Percentiles rank a stretch among this genome's conserved stretches.
phyloP scores from a whole-genome alignment of 2,113 vertebrate species.

The Corythornis madagascariensis region DNA sequence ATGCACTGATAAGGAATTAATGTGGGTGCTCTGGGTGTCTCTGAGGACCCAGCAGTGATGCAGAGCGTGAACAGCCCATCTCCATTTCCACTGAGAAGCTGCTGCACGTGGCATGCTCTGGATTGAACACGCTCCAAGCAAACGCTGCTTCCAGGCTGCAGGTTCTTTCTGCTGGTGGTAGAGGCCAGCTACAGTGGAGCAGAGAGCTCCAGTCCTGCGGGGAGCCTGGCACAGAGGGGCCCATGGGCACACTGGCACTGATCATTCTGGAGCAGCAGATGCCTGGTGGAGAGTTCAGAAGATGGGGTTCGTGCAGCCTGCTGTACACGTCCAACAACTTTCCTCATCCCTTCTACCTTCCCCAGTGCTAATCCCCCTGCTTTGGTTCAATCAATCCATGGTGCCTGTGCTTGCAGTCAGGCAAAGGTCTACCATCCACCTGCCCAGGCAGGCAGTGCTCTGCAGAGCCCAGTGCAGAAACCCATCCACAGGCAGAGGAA shows the following conservation, averaged over 20 bases:
- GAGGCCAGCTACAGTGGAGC: not conserved
- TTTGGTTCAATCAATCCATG: not conserved
- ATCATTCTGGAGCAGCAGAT: not conserved
- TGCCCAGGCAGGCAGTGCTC: not conserved
- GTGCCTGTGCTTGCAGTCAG: not conserved
- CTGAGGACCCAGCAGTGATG: not conserved
- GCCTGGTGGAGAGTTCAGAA: not conserved
- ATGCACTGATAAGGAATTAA: not conserved
- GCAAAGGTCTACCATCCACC: not conserved
- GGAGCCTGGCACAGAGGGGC: not conserved
- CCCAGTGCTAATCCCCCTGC: not conserved
- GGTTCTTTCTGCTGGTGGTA: not conserved
- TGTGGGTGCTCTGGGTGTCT: not conserved
- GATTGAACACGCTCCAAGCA: not conserved
- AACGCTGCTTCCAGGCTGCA: not conserved
- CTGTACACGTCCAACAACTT: not conserved
- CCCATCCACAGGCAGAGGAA: not conserved
- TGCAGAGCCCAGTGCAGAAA: not conserved
- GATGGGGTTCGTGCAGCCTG: not conserved
- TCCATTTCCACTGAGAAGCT: not conserved
- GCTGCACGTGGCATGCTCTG: accelerated
- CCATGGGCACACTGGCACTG: accelerated
- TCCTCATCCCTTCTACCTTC: not conserved
- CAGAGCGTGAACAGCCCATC: not conserved
- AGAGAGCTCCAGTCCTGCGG: accelerated